Evolutionary conservation across 2,888 invertebrate species (phyloP).

Genomic region (Axea sp.): DNA sequence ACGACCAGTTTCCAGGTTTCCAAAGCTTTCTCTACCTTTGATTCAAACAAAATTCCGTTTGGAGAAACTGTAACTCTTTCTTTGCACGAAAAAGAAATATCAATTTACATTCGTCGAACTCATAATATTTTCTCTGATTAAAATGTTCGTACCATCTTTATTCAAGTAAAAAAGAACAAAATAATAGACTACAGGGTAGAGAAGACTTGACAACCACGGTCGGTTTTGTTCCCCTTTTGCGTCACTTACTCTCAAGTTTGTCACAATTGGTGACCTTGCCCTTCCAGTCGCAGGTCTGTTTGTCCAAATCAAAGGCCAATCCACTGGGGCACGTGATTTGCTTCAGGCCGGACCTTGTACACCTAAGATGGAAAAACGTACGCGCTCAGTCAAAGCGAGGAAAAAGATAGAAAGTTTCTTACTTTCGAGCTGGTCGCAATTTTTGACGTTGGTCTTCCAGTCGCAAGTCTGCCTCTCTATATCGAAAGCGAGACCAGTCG

Average conservation of each 20-base stretch:
- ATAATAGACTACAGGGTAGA: slow-evolving; percentile 22
- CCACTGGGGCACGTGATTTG: slow-evolving; percentile 98
- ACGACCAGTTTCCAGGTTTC: too few relatives aligned
- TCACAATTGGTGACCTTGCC: slow-evolving; percentile 98
- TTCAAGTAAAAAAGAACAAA: too few relatives aligned
- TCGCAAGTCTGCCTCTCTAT: slow-evolving; percentile 96
- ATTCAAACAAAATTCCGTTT: too few relatives aligned
- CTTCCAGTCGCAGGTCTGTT: slow-evolving; percentile 99
- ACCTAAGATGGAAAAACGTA: slow-evolving; percentile 85
- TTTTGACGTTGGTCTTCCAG: slow-evolving; percentile 97
- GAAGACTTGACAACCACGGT: slow-evolving; percentile 39
- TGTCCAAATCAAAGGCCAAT: slow-evolving; percentile 98
- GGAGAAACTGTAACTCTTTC: too few relatives aligned
- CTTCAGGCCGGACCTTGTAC: slow-evolving; percentile 97
- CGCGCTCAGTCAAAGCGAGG: slow-evolving; percentile 70
- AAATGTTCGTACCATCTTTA: too few relatives aligned
- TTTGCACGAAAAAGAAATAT: too few relatives aligned
- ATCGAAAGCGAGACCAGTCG: slow-evolving; percentile 95
- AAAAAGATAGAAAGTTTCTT: slow-evolving; percentile 80
- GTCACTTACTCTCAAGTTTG: slow-evolving; percentile 96
- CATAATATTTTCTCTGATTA: too few relatives aligned
- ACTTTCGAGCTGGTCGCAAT: slow-evolving; percentile 96
- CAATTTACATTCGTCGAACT: too few relatives aligned
- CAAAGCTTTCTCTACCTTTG: too few relatives aligned
- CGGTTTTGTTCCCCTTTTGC: slow-evolving; percentile 69